Evolutionary conservation across 2,113 vertebrate species (phyloP), one percentile per base, ranked within the genome.

Genomic region (Lophura nycthemera): DNA sequence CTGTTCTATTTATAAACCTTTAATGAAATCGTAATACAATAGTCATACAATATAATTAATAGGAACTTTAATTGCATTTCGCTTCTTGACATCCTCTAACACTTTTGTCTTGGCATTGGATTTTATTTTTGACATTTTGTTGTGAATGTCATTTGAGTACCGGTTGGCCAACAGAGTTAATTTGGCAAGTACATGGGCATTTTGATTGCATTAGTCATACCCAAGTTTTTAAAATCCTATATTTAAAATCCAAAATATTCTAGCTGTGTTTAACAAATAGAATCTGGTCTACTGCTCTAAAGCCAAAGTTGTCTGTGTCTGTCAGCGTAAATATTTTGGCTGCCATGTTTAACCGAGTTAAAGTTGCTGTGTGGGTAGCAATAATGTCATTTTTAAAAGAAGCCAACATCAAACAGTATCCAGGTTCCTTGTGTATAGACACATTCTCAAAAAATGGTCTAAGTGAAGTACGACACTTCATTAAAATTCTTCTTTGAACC

Each of bases 61-160:
- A 36, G 27, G 84, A 83, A 60, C 18, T 47, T 88, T 72, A 83
- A 29, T 81, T 88, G 20, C 15, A 69, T 90, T 73, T 90, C 32
- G 61, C 77, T 14, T 90, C 25, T 80, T 86, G 73, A 48, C 32
- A 59, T 13, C 13, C n/a, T 95, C 65, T 79, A 66, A 63, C 38
- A 70, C 48, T 97, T 79, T 85, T 73, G 17, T 85, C 79, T 65
- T 91, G 52, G 36, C 56, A 76, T 95, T 96, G 94, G 61, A 71
- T 92, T 94, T 96, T 85, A 73, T 92, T 75, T 71, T 92, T 92
- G 75, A 82, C 15, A 40, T 83, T 93, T 93, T 18, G 7, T 85
- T 94, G 82, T 10, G 3, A 79, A 95, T 91, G 27, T 66, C 89
- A 32, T 57, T 92, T 90, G 86, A 61, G 64, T 86, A 81, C 64